Evolutionary conservation across 2,888 invertebrate genomes (phyloP).

Genomic region (Cryptosula pallasiana): DNA sequence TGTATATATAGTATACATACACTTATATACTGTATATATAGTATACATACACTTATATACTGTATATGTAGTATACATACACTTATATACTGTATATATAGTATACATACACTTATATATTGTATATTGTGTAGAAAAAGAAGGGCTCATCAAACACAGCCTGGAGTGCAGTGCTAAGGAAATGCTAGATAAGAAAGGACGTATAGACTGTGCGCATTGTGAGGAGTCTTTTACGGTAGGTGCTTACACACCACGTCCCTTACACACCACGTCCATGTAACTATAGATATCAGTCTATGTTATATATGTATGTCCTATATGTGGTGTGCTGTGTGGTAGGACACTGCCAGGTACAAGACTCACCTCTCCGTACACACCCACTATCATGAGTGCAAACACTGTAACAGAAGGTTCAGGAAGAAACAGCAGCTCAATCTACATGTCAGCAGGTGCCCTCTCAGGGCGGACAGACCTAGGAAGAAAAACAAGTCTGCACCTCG

Average conservation of each 20-base stretch:
- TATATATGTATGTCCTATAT: too few relatives aligned
- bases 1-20: too few relatives aligned
- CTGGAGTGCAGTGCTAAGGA: slow-evolving; percentile 40
- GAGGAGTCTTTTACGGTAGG: slow-evolving; percentile 35
- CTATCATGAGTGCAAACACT: slow-evolving; percentile 44
- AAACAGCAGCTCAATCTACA: slow-evolving; percentile 14
- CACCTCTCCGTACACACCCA: slow-evolving; percentile 52
- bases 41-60: too few relatives aligned
- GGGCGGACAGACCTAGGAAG: background rate
- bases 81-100: too few relatives aligned
- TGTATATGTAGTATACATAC: too few relatives aligned
- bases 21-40: too few relatives aligned
- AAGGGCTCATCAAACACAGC: slow-evolving; percentile 43
- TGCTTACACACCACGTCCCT: too few relatives aligned
- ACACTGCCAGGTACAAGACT: slow-evolving; percentile 34
- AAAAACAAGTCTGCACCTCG: background rate
- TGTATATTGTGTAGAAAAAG: slow-evolving; percentile 29
- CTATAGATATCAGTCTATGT: too few relatives aligned
- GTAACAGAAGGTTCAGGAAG: slow-evolving; percentile 31
- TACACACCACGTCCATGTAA: too few relatives aligned
- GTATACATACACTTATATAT: too few relatives aligned
- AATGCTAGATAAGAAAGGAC: slow-evolving; percentile 34
- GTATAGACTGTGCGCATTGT: slow-evolving; percentile 43
- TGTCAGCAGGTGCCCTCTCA: background rate
- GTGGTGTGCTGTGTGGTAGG: too few relatives aligned